phyloP scores from a whole-genome alignment of 2,797 vertebrate genomes.

The Phoxinus dragarum region DNA sequence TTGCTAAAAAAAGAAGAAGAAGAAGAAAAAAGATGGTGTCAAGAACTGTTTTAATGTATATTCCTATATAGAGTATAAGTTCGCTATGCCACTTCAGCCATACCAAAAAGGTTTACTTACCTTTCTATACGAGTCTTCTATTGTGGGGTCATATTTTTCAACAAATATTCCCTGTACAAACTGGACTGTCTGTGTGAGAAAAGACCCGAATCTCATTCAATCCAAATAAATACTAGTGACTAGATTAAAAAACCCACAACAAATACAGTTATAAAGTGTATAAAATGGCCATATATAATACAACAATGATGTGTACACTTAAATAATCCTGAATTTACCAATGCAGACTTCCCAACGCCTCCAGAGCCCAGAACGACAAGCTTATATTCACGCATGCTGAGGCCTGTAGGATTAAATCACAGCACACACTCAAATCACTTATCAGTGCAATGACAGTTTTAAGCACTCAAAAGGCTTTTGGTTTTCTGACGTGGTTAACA shows the following conservation, averaged over 20 bases:
- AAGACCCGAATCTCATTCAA: not conserved
- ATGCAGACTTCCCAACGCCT: conserved; percentile 98
- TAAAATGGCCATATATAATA: not conserved
- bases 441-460: not conserved
- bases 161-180: conserved; percentile 99
- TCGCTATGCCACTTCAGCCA: not conserved
- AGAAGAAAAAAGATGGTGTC: conserved; percentile 27
- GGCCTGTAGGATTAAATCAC: conserved; percentile 64
- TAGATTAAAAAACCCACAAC: not conserved
- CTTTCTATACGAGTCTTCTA: conserved; percentile 99
- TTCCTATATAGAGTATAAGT: too few relatives aligned
- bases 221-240: not conserved
- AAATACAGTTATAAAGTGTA: not conserved
- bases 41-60: conserved; percentile 35
- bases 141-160: conserved; percentile 99
- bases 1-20: conserved; percentile 83
- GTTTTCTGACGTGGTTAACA: conserved; percentile 18
- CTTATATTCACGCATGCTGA: conserved; percentile 99
- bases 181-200: conserved; percentile 89
- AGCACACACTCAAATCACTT: not conserved
- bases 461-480: not conserved
- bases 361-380: conserved; percentile 99
- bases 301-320: not conserved
- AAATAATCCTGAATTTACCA: conserved; percentile 83
- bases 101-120: conserved; percentile 67